phyloP scores from a whole-genome alignment of 2,113 vertebrate genomes.

The Proterorhinus semilunaris region DNA sequence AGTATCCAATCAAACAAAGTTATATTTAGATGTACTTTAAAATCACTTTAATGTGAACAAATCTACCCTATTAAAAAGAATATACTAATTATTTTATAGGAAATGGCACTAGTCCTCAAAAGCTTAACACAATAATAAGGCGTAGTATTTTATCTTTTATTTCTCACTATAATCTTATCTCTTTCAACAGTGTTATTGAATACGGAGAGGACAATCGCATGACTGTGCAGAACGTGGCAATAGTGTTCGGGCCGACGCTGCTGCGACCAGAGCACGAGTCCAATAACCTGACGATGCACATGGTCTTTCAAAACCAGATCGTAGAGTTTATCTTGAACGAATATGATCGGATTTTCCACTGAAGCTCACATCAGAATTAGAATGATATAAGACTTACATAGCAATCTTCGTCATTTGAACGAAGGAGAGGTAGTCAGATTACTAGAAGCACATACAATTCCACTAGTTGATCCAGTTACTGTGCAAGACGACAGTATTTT shows the following conservation, averaged over 20 bases:
- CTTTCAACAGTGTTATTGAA: slow-evolving; percentile 79
- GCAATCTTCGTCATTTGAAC: slow-evolving; percentile 10
- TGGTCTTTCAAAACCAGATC: slow-evolving; percentile 97
- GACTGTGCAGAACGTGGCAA: slow-evolving; percentile 90
- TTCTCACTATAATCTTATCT: not conserved
- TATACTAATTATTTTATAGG: too few species aligned
- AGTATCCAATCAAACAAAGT: not conserved
- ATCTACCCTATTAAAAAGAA: not conserved
- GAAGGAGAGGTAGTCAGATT: slow-evolving; percentile 21
- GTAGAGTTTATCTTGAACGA: slow-evolving; percentile 91
- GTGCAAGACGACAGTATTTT: slow-evolving; percentile 49
- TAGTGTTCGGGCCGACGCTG: slow-evolving; percentile 93
- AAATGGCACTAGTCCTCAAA: too few species aligned
- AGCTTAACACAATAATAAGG: too few species aligned
- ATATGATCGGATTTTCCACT: slow-evolving; percentile 81
- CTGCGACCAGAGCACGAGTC: slow-evolving; percentile 85
- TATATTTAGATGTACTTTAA: not conserved
- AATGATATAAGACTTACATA: not conserved
- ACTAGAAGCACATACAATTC: slow-evolving; percentile 29
- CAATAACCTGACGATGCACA: slow-evolving; percentile 86
- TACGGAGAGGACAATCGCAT: slow-evolving; percentile 88
- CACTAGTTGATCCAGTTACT: slow-evolving; percentile 27
- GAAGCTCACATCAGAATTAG: slow-evolving; percentile 53
- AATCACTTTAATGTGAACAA: not conserved
- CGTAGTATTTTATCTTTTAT: not conserved